Percentiles rank a stretch among this genome's conserved stretches.
Evolutionary conservation across 2,113 vertebrate genomes (phyloP).

Genomic region (Zootoca vivipara): DNA sequence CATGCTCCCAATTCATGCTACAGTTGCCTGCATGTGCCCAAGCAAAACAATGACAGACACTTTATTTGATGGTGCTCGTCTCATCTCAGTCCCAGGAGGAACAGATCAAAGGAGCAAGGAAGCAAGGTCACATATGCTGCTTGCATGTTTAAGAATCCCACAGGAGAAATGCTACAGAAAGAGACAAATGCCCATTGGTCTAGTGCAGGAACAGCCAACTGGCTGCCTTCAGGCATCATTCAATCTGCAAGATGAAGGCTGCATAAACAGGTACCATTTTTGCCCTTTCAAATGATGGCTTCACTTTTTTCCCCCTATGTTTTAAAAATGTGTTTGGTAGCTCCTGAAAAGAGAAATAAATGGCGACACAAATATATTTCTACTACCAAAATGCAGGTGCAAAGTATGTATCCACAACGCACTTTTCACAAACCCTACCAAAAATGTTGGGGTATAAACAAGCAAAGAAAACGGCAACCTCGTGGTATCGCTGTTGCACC

Average conservation of each 20-base stretch:
- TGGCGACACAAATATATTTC: not conserved
- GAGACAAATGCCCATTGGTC: not conserved
- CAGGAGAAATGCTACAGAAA: not conserved
- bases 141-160: not conserved
- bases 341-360: not conserved
- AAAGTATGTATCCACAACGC: not conserved
- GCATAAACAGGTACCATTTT: not conserved
- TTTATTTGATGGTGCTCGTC: not conserved
- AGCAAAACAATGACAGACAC: not conserved
- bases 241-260: not conserved
- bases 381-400: not conserved
- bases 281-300: not conserved
- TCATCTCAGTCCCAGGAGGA: not conserved
- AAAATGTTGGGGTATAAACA: too few relatives aligned
- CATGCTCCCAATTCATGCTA: not conserved
- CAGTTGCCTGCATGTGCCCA: not conserved
- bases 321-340: not conserved
- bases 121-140: not conserved
- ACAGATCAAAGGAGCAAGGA: not conserved
- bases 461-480: not conserved
- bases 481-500: not conserved
- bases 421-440: not conserved
- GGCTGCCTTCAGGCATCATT: not conserved
- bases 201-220: not conserved
- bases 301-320: not conserved